Base-by-base conservation (phyloP, 2,888 invertebrate genomes). In the Chironomus tentans region DNA sequence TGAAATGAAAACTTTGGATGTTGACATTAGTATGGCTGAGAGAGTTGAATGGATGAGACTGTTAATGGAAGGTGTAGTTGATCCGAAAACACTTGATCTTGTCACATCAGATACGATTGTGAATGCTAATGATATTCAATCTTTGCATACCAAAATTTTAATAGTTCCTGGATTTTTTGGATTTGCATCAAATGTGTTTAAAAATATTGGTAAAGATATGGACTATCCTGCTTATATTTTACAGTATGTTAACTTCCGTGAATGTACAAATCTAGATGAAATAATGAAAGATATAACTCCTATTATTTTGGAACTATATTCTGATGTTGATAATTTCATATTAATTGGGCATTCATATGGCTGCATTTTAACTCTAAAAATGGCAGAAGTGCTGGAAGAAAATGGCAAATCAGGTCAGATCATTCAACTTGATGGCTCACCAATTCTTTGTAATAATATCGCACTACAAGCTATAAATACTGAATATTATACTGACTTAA, bases 221-320 rank as follows among this genome's bases (percentile, higher is more conserved):
- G 21, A 70, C 10, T 70, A 12, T 22, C 46, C 38, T 12, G 21
- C 50, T 7, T 70, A 70, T 24, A 22, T 70, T n/a, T 21, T 70
- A 2, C 70, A 70, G 12, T 50, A 50, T 22, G 15, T 50, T 6
- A 56, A 70, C 10, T 18, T 15, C 13, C 12, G 21, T 48, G 24
- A 50, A 4, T 21, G 15, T 38, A 68, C 24, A 10, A 13, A 68
- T 24, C 15, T 68, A 5, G 24, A 38, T 0, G 13, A 68, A 24
- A 38, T 56, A 15, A n/a, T 56, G 15, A 7, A 12, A 85, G 71
- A 91, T 88, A 71, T 94, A 94, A 13, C 95, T 94, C 81, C 94
- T 94, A 82, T 46, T 21, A 18, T 70, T 46, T 13, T 70, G n/a
- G 21, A 70, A 6, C 2, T 70, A 4, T 70, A 21, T 46, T 13